A percentile compares a stretch with the other conserved stretches of the same genome.
Evolutionary conservation across 2,113 vertebrate genomes (phyloP).

Genomic region (Stegostoma tigrinum): DNA sequence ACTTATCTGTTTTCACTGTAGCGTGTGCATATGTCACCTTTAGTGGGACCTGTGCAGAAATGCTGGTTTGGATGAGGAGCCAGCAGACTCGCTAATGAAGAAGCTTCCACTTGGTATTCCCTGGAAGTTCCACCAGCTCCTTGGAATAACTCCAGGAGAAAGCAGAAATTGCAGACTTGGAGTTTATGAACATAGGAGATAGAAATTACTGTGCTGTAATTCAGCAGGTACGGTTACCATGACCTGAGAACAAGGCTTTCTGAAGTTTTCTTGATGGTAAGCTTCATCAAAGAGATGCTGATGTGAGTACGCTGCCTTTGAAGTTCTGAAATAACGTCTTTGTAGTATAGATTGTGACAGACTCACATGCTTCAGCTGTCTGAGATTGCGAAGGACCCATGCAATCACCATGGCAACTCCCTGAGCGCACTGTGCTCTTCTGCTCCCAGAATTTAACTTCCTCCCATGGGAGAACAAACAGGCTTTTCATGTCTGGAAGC

Average conservation of each 20-base stretch:
- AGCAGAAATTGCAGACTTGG: not conserved
- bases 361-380: not conserved
- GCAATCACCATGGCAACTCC: conserved; percentile 19
- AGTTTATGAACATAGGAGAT: not conserved
- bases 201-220: not conserved
- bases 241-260: not conserved
- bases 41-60: not conserved
- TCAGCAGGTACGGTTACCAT: not conserved
- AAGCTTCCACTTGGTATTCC: not conserved
- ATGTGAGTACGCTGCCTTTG: not conserved
- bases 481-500: not conserved
- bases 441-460: not conserved
- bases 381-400: not conserved
- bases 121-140: not conserved
- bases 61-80: not conserved
- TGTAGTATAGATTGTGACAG: conserved; percentile 4
- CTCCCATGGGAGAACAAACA: not conserved
- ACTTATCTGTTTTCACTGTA: not conserved
- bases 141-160: not conserved
- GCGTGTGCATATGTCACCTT: not conserved
- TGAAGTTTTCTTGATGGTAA: not conserved
- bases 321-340: not conserved
- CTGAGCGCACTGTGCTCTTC: not conserved
- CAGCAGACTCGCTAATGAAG: not conserved
- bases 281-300: not conserved